Evolutionary conservation across 2,797 vertebrate genomes (phyloP), one percentile per base, ranked within the genome.

Genomic region (Sus cebifrons): DNA sequence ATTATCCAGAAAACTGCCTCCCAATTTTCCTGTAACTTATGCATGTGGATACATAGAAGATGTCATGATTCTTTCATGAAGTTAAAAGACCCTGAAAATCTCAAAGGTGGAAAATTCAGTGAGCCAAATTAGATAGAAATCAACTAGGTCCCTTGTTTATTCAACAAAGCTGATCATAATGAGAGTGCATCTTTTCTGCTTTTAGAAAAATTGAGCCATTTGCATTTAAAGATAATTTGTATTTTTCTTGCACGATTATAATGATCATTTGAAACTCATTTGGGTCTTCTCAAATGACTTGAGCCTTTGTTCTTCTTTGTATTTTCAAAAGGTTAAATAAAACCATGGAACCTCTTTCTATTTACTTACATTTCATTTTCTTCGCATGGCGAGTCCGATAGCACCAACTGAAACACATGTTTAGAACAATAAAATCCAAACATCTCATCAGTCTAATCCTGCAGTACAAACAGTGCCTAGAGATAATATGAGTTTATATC

Each of bases 381-480:
- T 97, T 98, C 97, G 75, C 98, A 98, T n/a, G 87, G 91, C 1
- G 4, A 58, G 62, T 91, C 95, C 0, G 97, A 97, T 67, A 89
- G 97, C 98, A 97, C 98, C 91, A 97, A 68, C 98, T 98, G 98
- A 98, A 99, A 98, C 81, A 98, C 95, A 98, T 58, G 40, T 10
- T 75, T 70, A 93, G 97, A 97, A 98, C 98, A 98, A 95, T 98
- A 75, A 97, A 89, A 83, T 65, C 68, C 82, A 94, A 92, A 77
- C 60, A 95, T 91, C 90, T 5, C 18, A 67, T 52, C 44, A 81
- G 23, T 2, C n/a, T 96, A 95, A 96, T 82, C 75, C 86, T 97
- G 32, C 91, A 73, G 87, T 93, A 64, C 74, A 95, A 94, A 70
- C 73, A 89, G 40, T 0, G 3, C 54, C 86, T 2, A 52, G 65